These are phyloP conservation scores for Chrysoperla carnea DNA, from an alignment of 1,140 invertebrate genomes.

Conservation along the genomic window DNA sequence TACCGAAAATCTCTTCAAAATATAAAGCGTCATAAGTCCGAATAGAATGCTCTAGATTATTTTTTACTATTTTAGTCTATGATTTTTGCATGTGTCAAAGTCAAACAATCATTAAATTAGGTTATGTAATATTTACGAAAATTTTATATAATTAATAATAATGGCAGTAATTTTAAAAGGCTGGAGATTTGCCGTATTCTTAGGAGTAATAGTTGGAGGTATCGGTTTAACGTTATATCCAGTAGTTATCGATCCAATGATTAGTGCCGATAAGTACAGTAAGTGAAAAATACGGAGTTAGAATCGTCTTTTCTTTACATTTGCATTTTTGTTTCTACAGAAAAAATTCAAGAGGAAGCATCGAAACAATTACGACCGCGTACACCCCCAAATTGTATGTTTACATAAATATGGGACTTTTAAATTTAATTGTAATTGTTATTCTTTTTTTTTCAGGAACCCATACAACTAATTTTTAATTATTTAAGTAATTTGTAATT, in stretches of 20 bases:
- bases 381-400: slow-evolving; percentile 49
- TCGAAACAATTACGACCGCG: slow-evolving; percentile 36
- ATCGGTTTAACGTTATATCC: slow-evolving; percentile 38
- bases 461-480: slow-evolving; percentile 53
- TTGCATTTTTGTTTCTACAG: slow-evolving; percentile 23
- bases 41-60: neutral
- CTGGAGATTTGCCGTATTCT: slow-evolving; percentile 37
- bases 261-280: slow-evolving; percentile 44
- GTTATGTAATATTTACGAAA: neutral
- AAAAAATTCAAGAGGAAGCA: slow-evolving; percentile 34
- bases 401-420: slow-evolving; percentile 5
- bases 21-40: too few relatives aligned
- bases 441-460: slow-evolving; percentile 38
- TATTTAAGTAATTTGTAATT: slow-evolving; percentile 44
- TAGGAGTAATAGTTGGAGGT: slow-evolving; percentile 34
- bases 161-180: slow-evolving; percentile 26
- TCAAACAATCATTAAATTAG: slow-evolving; percentile 2
- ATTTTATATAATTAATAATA: slow-evolving; percentile 2
- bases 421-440: slow-evolving; percentile 3
- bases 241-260: slow-evolving; percentile 42
- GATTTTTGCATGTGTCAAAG: neutral
- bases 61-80: slow-evolving; percentile 1
- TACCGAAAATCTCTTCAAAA: too few relatives aligned
- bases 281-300: slow-evolving; percentile 14
- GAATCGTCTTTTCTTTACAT: neutral